A percentile compares a stretch with the other conserved stretches of the same genome.
Conservation (phyloP, 2,888 invertebrate species). For the Leucoma salicis region DNA sequence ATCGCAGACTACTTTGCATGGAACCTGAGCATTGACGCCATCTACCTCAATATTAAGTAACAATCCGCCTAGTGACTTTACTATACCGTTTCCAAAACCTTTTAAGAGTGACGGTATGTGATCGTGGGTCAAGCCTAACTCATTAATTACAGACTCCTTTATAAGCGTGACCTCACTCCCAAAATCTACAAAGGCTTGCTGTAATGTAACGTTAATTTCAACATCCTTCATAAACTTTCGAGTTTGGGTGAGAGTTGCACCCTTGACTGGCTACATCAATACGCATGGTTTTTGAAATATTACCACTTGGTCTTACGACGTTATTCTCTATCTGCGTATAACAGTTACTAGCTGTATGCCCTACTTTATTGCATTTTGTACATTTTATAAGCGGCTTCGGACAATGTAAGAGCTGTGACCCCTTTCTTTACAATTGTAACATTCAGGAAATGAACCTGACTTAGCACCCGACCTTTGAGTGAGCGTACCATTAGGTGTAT, state of each 20-base stretch:
- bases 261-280: background rate
- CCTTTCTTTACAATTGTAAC: background rate
- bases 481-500: background rate
- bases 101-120: background rate
- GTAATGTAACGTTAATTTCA: background rate
- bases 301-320: background rate
- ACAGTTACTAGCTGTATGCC: background rate
- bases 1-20: background rate
- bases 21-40: background rate
- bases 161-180: background rate
- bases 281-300: background rate
- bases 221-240: background rate
- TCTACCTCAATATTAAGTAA: background rate
- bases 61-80: background rate
- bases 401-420: background rate
- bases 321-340: background rate
- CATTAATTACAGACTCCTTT: background rate
- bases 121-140: background rate
- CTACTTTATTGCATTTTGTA: background rate
- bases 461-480: background rate
- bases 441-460: background rate
- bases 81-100: background rate
- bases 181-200: background rate
- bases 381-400: constrained; percentile 3
- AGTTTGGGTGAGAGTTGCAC: background rate